A percentile compares a stretch with the other conserved stretches of the same genome.
phyloP scores from a whole-genome alignment of 2,113 vertebrate genomes.

The Spheniscus mendiculus region DNA sequence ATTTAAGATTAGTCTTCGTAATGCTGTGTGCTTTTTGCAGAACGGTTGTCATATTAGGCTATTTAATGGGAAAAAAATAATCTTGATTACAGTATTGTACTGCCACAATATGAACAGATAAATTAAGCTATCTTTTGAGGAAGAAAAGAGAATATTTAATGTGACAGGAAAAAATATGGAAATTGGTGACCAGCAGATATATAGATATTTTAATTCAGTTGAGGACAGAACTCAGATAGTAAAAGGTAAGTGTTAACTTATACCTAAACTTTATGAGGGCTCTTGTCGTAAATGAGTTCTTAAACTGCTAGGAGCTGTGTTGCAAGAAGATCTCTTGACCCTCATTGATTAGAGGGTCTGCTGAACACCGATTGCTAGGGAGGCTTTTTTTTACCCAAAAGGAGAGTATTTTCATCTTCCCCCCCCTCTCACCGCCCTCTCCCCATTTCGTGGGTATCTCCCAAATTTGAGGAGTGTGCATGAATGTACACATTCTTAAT shows the following conservation, averaged over 20 bases:
- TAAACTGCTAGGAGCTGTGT: not conserved
- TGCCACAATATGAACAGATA: not conserved
- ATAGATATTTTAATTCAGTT: not conserved
- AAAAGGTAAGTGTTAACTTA: not conserved
- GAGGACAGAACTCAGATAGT: not conserved
- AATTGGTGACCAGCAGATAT: not conserved
- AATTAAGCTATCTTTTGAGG: not conserved
- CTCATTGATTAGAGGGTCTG: not conserved
- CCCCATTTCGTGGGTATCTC: not conserved
- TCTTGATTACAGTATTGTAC: not conserved
- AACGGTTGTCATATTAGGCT: not conserved
- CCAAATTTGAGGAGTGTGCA: not conserved
- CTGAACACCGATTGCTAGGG: not conserved
- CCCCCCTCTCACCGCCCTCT: too few relatives aligned
- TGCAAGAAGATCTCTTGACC: not conserved
- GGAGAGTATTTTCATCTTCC: not conserved
- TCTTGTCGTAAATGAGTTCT: not conserved
- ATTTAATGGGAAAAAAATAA: not conserved
- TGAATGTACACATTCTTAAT: not conserved
- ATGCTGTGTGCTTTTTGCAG: not conserved
- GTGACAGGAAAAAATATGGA: not conserved
- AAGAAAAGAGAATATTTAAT: not conserved
- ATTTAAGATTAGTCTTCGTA: not conserved
- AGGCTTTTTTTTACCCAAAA: not conserved
- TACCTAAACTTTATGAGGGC: not conserved